Evolutionary conservation across 2,113 vertebrate species (phyloP).

Genomic region (Eulemur macaco): DNA sequence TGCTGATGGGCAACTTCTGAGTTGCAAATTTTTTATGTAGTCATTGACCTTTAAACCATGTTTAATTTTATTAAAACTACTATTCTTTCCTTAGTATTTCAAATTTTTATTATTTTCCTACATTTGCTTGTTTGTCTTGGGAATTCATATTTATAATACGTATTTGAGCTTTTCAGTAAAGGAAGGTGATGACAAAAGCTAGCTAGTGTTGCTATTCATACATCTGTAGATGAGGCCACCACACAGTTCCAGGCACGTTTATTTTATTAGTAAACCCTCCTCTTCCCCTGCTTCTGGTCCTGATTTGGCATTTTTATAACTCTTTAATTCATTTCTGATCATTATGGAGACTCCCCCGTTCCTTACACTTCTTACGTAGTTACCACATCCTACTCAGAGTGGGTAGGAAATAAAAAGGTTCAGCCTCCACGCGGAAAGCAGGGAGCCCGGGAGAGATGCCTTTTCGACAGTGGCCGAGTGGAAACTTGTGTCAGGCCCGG

Average conservation of each 20-base stretch:
- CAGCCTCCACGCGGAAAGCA: not conserved
- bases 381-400: not conserved
- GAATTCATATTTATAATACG: not conserved
- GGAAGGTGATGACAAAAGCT: not conserved
- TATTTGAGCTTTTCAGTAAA: not conserved
- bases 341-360: not conserved
- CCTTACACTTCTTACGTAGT: not conserved
- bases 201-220: not conserved
- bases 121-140: not conserved
- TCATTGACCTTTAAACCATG: not conserved
- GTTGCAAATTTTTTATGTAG: not conserved
- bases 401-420: not conserved
- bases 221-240: not conserved
- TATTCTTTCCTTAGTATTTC: slow-evolving; percentile 25
- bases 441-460: not conserved
- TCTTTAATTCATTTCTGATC: not conserved
- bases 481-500: not conserved
- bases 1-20: not conserved
- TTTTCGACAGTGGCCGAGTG: not conserved
- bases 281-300: not conserved
- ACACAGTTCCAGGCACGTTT: no score
- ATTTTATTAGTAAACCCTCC: no score
- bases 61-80: not conserved
- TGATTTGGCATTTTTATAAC: not conserved
- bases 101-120: not conserved